Evolutionary conservation across 2,888 invertebrate species (phyloP).

Genomic region (Sthenelais limicola): DNA sequence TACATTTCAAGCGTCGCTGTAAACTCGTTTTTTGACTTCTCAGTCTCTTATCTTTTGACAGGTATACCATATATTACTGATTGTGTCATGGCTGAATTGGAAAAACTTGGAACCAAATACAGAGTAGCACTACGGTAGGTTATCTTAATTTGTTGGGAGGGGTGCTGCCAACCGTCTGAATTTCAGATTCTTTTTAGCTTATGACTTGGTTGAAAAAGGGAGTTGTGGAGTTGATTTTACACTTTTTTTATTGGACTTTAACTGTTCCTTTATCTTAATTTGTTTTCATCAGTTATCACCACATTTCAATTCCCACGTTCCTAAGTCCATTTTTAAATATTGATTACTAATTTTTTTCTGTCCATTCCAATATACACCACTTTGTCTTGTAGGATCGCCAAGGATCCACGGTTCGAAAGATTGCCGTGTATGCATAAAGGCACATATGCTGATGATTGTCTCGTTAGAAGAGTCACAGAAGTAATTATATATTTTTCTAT

Average conservation of each 20-base stretch:
- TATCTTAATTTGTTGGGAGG: background rate
- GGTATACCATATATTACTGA: constrained; percentile 98
- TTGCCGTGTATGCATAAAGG: constrained; percentile 96
- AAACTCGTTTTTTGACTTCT: background rate
- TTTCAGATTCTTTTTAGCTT: background rate
- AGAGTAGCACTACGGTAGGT: constrained; percentile 86
- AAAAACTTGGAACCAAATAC: constrained; percentile 96
- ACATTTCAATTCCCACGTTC: no score
- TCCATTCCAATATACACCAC: background rate
- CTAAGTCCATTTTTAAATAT: background rate
- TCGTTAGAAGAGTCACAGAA: constrained; percentile 93
- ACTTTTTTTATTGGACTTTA: background rate
- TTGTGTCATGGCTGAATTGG: constrained; percentile 97
- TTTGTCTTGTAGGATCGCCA: constrained; percentile 80
- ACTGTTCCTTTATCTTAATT: background rate
- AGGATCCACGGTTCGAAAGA: constrained; percentile 94
- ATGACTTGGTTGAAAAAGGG: background rate
- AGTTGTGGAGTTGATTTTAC: background rate
- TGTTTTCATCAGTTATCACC: no score
- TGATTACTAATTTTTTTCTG: constrained; percentile 2
- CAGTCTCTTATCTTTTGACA: constrained; percentile 59
- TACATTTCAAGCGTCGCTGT: no score
- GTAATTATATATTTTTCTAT: no score
- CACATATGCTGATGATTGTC: constrained; percentile 98
- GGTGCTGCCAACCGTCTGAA: background rate